Percentiles rank a stretch among this genome's conserved stretches.
These are phyloP conservation scores for Lontra canadensis DNA, from an alignment of 2,113 vertebrate species.

Conservation along the genomic window DNA sequence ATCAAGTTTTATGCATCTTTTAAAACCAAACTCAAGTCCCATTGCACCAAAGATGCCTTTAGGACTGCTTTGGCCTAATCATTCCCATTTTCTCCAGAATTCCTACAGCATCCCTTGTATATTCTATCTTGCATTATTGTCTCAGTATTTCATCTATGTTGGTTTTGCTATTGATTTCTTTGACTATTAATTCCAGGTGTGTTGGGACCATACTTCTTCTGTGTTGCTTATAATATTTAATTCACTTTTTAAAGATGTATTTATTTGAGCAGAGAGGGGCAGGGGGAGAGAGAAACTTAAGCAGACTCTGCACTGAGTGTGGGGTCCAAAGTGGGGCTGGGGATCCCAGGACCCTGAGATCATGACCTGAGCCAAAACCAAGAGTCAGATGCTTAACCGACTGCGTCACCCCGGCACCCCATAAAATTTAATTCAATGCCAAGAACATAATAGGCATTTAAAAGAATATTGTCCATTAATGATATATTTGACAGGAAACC, in stretches of 20 bases:
- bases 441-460: background rate
- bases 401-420: background rate
- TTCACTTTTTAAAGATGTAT: background rate
- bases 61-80: background rate
- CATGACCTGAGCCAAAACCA: background rate
- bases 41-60: background rate
- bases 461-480: background rate
- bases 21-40: background rate
- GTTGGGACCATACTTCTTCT: slow-evolving; percentile 2
- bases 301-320: background rate
- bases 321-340: background rate
- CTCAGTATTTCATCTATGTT: background rate
- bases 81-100: background rate
- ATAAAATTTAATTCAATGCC: background rate
- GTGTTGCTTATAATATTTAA: background rate
- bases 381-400: background rate
- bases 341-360: background rate
- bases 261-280: background rate
- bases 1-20: background rate
- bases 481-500: slow-evolving; percentile 1
- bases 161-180: slow-evolving; percentile 11
- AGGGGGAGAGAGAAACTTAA: background rate
- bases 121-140: background rate
- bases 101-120: background rate
- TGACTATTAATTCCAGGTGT: background rate